A percentile compares a stretch with the other conserved stretches of the same genome.
phyloP scores from a whole-genome alignment of 1,140 invertebrate species.

The Hylyphantes graminicola region DNA sequence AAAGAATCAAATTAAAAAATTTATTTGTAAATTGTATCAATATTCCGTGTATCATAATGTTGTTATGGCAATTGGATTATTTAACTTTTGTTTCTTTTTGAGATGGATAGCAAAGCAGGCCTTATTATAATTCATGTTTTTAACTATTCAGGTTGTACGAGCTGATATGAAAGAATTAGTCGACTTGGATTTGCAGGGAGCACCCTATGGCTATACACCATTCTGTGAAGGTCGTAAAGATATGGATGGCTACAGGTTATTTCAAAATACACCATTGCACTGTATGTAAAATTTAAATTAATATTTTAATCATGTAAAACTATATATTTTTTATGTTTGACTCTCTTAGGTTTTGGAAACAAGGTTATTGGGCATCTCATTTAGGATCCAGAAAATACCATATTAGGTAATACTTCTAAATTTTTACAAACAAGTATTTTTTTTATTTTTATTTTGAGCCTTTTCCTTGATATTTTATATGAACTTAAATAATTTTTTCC shows the following conservation, averaged over 20 bases:
- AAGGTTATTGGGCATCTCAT: constrained; percentile 98
- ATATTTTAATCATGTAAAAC: not conserved
- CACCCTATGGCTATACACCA: constrained; percentile 98
- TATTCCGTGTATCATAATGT: too few relatives aligned
- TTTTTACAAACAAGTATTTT: not conserved
- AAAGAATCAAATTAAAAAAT: too few relatives aligned
- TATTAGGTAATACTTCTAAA: constrained; percentile 75
- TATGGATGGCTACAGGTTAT: constrained; percentile 95
- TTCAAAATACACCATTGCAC: not conserved
- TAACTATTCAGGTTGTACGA: constrained; percentile 80
- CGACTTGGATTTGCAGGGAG: constrained; percentile 94
- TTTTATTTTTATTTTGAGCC: not conserved
- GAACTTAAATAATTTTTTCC: not conserved
- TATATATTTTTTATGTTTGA: constrained; percentile 31
- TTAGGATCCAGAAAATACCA: constrained; percentile 94
- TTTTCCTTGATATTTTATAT: too few relatives aligned
- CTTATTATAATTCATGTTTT: not conserved
- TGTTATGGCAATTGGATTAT: too few relatives aligned
- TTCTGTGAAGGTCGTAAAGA: constrained; percentile 98
- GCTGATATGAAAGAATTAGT: constrained; percentile 96
- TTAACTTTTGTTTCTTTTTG: too few relatives aligned
- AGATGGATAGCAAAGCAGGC: too few relatives aligned
- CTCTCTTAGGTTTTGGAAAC: constrained; percentile 88
- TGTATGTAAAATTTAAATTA: not conserved
- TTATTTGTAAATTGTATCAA: too few relatives aligned